A percentile compares a stretch with the other conserved stretches of the same genome.
phyloP scores from a whole-genome alignment of 2,113 vertebrate species.

The Jaculus jaculus region DNA sequence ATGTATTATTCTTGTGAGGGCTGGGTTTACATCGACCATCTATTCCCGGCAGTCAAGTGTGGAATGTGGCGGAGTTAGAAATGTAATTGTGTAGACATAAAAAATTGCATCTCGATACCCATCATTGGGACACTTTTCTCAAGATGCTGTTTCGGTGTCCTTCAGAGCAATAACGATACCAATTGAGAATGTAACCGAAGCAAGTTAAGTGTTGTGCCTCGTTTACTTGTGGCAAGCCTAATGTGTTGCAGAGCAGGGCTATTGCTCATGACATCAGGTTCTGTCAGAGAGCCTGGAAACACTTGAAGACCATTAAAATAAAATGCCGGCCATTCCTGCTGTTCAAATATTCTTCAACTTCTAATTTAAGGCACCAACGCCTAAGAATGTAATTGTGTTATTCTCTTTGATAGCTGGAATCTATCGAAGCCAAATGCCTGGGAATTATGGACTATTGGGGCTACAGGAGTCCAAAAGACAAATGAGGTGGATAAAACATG shows the following conservation, averaged over 20 bases:
- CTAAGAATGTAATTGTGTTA: conserved; percentile 76
- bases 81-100: conserved; percentile 82
- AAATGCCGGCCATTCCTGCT: conserved; percentile 79
- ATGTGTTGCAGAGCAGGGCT: conserved; percentile 76
- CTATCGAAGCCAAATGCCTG: conserved; percentile 59
- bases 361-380: conserved; percentile 75
- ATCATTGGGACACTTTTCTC: conserved; percentile 76
- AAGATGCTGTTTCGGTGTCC: conserved; percentile 79
- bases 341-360: conserved; percentile 79
- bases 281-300: conserved; percentile 74
- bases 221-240: conserved; percentile 80
- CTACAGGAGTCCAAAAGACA: conserved; percentile 60
- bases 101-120: conserved; percentile 80
- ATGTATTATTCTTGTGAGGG: conserved; percentile 78
- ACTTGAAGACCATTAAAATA: conserved; percentile 82
- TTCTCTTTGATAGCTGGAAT: conserved; percentile 77
- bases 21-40: conserved; percentile 80
- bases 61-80: conserved; percentile 79
- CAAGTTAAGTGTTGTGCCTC: conserved; percentile 78
- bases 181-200: conserved; percentile 78
- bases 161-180: conserved; percentile 81
- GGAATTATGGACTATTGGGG: conserved; percentile 64
- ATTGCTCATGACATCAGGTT: conserved; percentile 74
- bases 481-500: conserved; percentile 58
- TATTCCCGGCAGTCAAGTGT: conserved; percentile 78